A percentile compares a stretch with the other conserved stretches of the same genome.
Evolutionary conservation across 2,888 invertebrate genomes (phyloP).

Genomic region (Polydrusus pterygomalis): DNA sequence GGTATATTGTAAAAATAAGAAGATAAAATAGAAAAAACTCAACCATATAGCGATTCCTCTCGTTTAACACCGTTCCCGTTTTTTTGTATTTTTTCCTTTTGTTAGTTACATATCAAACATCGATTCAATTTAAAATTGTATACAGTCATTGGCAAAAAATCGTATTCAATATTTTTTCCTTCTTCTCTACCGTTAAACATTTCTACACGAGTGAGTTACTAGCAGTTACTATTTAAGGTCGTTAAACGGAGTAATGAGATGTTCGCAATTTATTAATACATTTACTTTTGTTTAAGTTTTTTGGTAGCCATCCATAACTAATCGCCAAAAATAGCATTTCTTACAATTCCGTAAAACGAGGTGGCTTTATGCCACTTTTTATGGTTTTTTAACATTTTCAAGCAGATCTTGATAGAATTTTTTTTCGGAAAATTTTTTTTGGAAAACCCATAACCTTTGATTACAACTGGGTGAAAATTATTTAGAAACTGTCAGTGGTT

Average conservation of each 20-base stretch:
- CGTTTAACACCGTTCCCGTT: background rate
- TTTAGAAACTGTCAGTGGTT: too few relatives aligned
- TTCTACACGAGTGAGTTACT: slow-evolving; percentile 40
- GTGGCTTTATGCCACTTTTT: too few relatives aligned
- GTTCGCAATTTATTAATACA: slow-evolving; percentile 25
- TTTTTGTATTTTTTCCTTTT: slow-evolving; percentile 10
- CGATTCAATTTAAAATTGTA: slow-evolving; percentile 49
- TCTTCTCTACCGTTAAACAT: slow-evolving; percentile 44
- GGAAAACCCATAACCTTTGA: too few relatives aligned
- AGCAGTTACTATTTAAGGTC: slow-evolving; percentile 34
- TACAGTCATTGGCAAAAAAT: slow-evolving; percentile 44
- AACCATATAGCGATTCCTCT: background rate
- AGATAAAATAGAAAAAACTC: background rate
- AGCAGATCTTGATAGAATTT: too few relatives aligned
- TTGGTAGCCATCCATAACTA: slow-evolving; percentile 1
- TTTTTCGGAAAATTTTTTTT: too few relatives aligned
- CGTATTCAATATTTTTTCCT: slow-evolving; percentile 36
- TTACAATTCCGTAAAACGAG: too few relatives aligned
- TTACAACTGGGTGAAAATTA: too few relatives aligned
- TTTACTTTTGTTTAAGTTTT: slow-evolving; percentile 18
- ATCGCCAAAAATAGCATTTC: slow-evolving; percentile 2
- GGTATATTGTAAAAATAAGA: background rate
- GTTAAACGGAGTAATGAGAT: slow-evolving; percentile 36
- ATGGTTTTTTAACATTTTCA: too few relatives aligned
- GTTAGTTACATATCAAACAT: slow-evolving; percentile 17